These are phyloP conservation scores for Megalops cyprinoides DNA, from an alignment of 2,797 vertebrate species.

Conservation along the genomic window DNA sequence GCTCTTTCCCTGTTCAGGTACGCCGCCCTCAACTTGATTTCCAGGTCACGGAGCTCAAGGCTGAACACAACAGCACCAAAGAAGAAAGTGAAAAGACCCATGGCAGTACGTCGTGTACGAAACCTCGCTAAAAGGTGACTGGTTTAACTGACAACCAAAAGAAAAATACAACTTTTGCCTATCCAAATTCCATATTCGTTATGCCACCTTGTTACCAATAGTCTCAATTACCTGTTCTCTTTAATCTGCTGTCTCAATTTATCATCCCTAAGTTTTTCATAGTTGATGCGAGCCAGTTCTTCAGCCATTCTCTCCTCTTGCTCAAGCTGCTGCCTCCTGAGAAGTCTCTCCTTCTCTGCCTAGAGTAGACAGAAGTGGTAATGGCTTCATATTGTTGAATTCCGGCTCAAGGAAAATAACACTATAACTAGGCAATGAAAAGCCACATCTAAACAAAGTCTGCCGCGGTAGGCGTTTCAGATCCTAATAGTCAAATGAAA, in stretches of 20 bases:
- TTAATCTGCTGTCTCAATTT: constrained; percentile 83
- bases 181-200: neutral
- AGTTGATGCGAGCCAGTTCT: constrained; percentile 78
- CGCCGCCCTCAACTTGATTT: constrained; percentile 83
- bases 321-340: constrained; percentile 68
- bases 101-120: neutral
- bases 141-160: neutral
- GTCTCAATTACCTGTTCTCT: constrained; percentile 82
- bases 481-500: neutral
- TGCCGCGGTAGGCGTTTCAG: neutral
- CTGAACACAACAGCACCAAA: constrained; percentile 62
- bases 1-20: constrained; percentile 88
- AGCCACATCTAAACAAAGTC: neutral
- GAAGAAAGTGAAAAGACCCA: neutral
- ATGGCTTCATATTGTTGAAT: neutral
- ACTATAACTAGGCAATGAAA: neutral
- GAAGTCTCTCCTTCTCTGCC: constrained; percentile 75
- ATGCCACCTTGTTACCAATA: neutral
- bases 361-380: constrained; percentile 46
- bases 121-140: neutral
- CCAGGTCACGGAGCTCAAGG: constrained; percentile 86
- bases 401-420: neutral
- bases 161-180: neutral
- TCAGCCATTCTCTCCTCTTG: constrained; percentile 83
- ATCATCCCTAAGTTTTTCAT: constrained; percentile 76